Percentiles rank a stretch among this genome's conserved stretches.
phyloP scores from a whole-genome alignment of 2,113 vertebrate species.

The Pterocles gutturalis region DNA sequence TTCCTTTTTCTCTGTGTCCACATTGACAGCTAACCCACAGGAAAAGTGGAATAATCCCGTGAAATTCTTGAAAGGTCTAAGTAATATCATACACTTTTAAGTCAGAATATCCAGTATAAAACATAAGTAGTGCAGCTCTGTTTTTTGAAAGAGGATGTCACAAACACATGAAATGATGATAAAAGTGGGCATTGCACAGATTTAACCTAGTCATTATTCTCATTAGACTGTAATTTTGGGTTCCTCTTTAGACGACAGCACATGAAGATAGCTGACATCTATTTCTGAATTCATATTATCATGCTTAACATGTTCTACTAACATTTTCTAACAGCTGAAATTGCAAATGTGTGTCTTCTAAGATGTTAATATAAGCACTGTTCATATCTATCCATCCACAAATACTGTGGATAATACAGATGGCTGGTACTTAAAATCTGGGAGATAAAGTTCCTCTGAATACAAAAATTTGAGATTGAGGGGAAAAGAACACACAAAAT shows the following conservation, averaged over 20 bases:
- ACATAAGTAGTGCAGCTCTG: neutral
- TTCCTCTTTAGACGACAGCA: constrained; percentile 11
- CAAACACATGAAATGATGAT: constrained; percentile 31
- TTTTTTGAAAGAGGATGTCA: constrained; percentile 5
- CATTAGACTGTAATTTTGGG: constrained; percentile 45
- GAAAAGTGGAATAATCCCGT: neutral
- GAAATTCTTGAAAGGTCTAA: neutral
- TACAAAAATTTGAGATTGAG: neutral
- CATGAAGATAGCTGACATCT: neutral
- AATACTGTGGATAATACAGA: neutral
- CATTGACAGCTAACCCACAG: neutral
- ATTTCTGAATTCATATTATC: neutral
- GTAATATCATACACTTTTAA: neutral
- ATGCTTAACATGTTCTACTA: constrained; percentile 11
- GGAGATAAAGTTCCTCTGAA: neutral
- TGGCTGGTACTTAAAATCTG: neutral
- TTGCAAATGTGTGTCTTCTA: neutral
- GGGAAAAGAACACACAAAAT: neutral
- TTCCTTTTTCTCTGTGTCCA: neutral
- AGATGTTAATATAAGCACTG: neutral
- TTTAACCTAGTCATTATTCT: constrained; percentile 53
- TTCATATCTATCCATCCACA: neutral
- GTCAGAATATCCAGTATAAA: neutral
- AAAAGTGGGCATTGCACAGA: constrained; percentile 26
- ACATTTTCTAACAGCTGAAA: constrained; percentile 33